Evolutionary conservation across 2,113 vertebrate species (phyloP).

Genomic region (Ibidorhyncha struthersii): DNA sequence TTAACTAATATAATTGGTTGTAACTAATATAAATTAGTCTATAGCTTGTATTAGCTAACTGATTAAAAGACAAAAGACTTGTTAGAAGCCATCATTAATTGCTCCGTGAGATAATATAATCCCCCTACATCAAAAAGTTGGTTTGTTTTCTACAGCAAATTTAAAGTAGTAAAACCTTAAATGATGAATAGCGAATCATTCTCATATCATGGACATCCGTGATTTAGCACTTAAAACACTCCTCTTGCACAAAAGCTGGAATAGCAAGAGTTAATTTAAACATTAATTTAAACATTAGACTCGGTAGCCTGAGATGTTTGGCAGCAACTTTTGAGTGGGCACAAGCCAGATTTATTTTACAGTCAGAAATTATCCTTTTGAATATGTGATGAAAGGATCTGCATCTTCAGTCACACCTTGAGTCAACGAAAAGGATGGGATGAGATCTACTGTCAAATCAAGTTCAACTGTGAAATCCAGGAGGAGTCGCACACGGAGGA

Average conservation of each 20-base stretch:
- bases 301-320: conserved; percentile 19
- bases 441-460: background rate
- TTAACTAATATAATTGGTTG: background rate
- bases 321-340: conserved; percentile 48
- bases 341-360: conserved; percentile 44
- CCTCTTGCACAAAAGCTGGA: background rate
- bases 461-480: background rate
- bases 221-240: background rate
- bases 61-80: background rate
- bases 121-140: background rate
- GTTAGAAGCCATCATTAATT: background rate
- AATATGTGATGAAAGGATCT: conserved; percentile 57
- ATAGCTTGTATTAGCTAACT: background rate
- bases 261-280: conserved; percentile 15
- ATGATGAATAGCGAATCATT: background rate
- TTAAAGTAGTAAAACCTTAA: background rate
- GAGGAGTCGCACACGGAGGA: background rate
- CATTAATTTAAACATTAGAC: background rate
- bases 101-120: background rate
- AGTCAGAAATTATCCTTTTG: conserved; percentile 32
- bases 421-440: conserved; percentile 1
- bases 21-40: background rate
- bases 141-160: background rate
- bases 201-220: background rate
- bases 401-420: conserved; percentile 49